phyloP scores from a whole-genome alignment of 2,888 invertebrate species.

The Trachelus stipa region DNA sequence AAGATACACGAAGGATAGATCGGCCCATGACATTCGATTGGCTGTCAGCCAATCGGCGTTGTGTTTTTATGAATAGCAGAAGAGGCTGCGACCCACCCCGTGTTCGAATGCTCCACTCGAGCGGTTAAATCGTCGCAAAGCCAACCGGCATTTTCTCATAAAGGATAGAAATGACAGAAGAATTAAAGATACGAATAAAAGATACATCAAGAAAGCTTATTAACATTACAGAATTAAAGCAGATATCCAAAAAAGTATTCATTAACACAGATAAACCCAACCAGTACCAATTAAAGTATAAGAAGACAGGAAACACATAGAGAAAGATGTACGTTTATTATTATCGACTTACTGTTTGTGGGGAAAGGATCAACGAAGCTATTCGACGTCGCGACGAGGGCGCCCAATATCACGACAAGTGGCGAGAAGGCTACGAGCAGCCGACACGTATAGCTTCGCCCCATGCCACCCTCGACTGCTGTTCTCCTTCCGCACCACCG shows the following conservation, averaged over 20 bases:
- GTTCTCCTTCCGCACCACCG: slow-evolving; percentile 35
- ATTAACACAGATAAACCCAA: not conserved
- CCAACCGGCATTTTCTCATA: not conserved
- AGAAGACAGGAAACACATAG: not conserved
- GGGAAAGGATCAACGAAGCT: slow-evolving; percentile 35
- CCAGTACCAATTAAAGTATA: not conserved
- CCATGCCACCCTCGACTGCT: slow-evolving; percentile 53
- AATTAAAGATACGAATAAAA: not conserved
- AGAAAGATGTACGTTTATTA: not conserved
- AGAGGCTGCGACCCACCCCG: slow-evolving; percentile 5
- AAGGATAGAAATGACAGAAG: not conserved
- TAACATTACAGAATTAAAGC: not conserved
- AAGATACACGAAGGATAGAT: not conserved
- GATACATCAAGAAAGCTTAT: not conserved
- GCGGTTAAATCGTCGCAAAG: not conserved
- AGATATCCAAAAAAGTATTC: not conserved
- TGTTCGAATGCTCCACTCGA: not conserved
- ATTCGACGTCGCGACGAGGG: slow-evolving; percentile 24
- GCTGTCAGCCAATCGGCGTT: not conserved
- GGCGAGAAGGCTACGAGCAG: slow-evolving; percentile 46
- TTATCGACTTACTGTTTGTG: slow-evolving; percentile 44
- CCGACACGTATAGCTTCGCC: slow-evolving; percentile 46
- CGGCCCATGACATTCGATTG: slow-evolving; percentile 6
- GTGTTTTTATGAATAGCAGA: not conserved
- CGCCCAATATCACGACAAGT: slow-evolving; percentile 39